phyloP scores from a whole-genome alignment of 2,113 vertebrate genomes.

The Amia ocellicauda region DNA sequence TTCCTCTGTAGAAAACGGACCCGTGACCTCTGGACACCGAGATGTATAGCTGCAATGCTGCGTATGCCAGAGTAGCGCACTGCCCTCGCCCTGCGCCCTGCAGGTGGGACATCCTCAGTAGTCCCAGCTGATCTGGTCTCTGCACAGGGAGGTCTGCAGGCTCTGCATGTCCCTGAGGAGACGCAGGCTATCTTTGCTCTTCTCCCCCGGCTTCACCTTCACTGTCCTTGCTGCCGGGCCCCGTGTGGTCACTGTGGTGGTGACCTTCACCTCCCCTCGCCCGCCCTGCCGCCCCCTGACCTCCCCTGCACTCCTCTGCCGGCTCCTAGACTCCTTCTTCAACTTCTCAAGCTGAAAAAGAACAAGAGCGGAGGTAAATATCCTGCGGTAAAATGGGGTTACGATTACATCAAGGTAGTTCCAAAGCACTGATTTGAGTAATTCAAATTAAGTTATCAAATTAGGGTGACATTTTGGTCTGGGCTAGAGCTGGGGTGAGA shows the following conservation, averaged over 20 bases:
- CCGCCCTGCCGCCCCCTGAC: slow-evolving; percentile 37
- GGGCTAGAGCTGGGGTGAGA: too few species aligned
- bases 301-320: slow-evolving; percentile 38
- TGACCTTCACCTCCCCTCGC: slow-evolving; percentile 48
- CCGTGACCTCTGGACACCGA: too few species aligned
- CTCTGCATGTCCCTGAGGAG: slow-evolving; percentile 88
- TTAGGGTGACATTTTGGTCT: too few species aligned
- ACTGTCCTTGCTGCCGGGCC: slow-evolving; percentile 50
- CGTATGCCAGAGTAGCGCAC: background rate
- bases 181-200: slow-evolving; percentile 76
- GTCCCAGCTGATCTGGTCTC: slow-evolving; percentile 66
- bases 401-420: too few species aligned
- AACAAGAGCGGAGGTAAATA: background rate
- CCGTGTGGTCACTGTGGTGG: slow-evolving; percentile 52
- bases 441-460: too few species aligned
- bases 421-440: too few species aligned
- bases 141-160: slow-evolving; percentile 81
- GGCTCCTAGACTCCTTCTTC: slow-evolving; percentile 59
- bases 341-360: slow-evolving; percentile 74
- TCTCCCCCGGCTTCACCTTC: slow-evolving; percentile 76
- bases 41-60: background rate
- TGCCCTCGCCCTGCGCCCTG: background rate
- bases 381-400: too few species aligned
- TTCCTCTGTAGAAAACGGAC: too few species aligned
- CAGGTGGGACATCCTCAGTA: slow-evolving; percentile 45